phyloP scores from a whole-genome alignment of 2,113 vertebrate genomes.

The Amphilophus citrinellus region DNA sequence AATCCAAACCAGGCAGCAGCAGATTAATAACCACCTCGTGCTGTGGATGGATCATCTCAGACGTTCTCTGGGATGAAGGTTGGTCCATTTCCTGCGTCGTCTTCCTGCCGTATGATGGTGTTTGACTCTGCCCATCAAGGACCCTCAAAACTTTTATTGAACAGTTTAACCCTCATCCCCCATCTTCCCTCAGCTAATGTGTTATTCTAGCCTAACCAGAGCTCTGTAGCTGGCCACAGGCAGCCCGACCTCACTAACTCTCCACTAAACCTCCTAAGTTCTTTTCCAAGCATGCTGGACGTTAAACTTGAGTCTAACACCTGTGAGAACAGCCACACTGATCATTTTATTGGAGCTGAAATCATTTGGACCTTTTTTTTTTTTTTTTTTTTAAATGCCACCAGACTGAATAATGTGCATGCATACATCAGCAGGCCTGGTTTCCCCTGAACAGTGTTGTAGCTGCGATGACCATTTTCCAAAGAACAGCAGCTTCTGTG shows the following conservation, averaged over 20 bases:
- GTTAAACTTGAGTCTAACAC: too few relatives aligned
- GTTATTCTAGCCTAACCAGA: neutral
- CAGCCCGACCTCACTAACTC: too few relatives aligned
- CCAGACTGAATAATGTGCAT: too few relatives aligned
- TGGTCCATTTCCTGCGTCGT: neutral
- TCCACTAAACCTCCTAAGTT: too few relatives aligned
- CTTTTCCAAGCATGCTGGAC: neutral
- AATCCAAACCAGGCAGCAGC: neutral
- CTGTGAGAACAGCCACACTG: too few relatives aligned
- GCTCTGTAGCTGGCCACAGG: neutral
- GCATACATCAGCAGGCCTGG: neutral
- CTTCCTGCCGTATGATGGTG: neutral
- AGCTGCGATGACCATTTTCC: neutral
- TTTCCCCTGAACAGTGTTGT: neutral
- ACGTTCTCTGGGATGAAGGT: neutral
- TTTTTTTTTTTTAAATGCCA: too few relatives aligned
- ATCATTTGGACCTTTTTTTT: too few relatives aligned
- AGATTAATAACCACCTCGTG: neutral
- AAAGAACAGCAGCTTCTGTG: too few relatives aligned
- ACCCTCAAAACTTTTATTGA: neutral
- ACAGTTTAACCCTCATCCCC: neutral
- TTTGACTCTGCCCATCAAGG: neutral
- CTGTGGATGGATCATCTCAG: neutral
- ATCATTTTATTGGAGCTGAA: too few relatives aligned
- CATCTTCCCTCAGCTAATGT: neutral